Evolutionary conservation across 2,888 invertebrate species (phyloP), one percentile per base, ranked within the genome.

Genomic region (Scotopteryx bipunctaria): DNA sequence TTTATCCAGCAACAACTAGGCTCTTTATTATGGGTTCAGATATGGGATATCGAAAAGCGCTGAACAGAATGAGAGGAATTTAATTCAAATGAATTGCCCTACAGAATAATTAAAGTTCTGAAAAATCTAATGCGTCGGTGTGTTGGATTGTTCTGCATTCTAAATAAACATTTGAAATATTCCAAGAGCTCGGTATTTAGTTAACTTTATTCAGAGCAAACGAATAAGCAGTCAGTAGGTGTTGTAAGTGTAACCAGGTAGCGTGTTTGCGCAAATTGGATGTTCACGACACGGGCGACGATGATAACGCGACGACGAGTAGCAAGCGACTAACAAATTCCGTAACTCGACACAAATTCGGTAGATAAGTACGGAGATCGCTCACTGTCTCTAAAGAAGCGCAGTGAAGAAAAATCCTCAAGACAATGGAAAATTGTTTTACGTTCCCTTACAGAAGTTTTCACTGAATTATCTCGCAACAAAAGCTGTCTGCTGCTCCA

Each of bases 231-330:
- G 35, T 32, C 36, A 46, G 35, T 25, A 52, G 17, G 29, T 55
- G 53, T 57, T 59, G 57, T n/a, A n/a, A n/a, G n/a, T n/a, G n/a
- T 64, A 57, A 42, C 54, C 55, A 51, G 60, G 64, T 64, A 64
- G 65, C 68, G 58, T 58, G 60, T 57, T 55, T 55, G 47, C 57
- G 65, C 67, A 72, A 79, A 78, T 74, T 73, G 63, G 63, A 52
- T 40, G 53, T 62, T 74, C 78, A 79, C 80, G 78, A 73, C 66
- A 47, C 40, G 32, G 47, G 51, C 46, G 47, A 48, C 11, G 46
- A 31, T n/a, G n/a, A n/a, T n/a, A n/a, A n/a, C n/a, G n/a, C n/a
- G n/a, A n/a, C n/a, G n/a, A n/a, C n/a, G n/a, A n/a, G n/a, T 46
- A 49, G 25, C 42, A 57, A 48, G 41, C 49, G 47, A 56, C 43